These are phyloP conservation scores for Microcaecilia unicolor DNA, from an alignment of 2,797 vertebrate species.

Conservation along the genomic window DNA sequence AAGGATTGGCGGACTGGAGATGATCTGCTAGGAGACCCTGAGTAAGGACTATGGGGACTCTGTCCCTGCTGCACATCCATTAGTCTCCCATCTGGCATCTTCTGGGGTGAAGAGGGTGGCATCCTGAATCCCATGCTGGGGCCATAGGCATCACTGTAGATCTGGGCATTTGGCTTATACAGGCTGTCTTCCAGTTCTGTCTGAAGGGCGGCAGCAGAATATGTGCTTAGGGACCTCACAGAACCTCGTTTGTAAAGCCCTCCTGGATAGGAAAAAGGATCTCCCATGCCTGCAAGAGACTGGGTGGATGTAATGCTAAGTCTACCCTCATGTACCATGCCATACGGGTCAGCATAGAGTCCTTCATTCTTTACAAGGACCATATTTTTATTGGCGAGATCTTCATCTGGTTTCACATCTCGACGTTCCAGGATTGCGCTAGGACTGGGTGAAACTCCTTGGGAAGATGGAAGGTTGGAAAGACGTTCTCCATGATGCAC, in stretches of 20 bases:
- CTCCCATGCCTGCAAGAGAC: slow-evolving; percentile 76
- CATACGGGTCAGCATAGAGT: slow-evolving; percentile 88
- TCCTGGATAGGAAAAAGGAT: slow-evolving; percentile 83
- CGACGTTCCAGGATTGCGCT: slow-evolving; percentile 94
- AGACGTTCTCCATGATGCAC: slow-evolving; percentile 67
- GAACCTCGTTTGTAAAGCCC: slow-evolving; percentile 90
- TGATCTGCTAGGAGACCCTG: slow-evolving; percentile 75
- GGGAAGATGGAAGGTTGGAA: slow-evolving; percentile 46
- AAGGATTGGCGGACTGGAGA: slow-evolving; percentile 88
- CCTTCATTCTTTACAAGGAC: slow-evolving; percentile 88
- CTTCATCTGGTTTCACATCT: slow-evolving; percentile 92
- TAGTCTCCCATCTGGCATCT: slow-evolving; percentile 66
- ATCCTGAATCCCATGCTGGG: slow-evolving; percentile 81
- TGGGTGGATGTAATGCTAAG: slow-evolving; percentile 92
- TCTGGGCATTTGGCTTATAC: slow-evolving; percentile 79
- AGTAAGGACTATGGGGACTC: slow-evolving; percentile 73
- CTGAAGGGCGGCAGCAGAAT: slow-evolving; percentile 87
- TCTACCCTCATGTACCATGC: slow-evolving; percentile 84
- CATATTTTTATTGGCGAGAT: slow-evolving; percentile 83
- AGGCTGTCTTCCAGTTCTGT: slow-evolving; percentile 84
- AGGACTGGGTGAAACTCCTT: slow-evolving; percentile 79
- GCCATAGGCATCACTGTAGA: slow-evolving; percentile 79
- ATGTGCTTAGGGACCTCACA: slow-evolving; percentile 89
- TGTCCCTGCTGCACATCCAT: slow-evolving; percentile 64
- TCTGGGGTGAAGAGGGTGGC: slow-evolving; percentile 86